phyloP scores from a whole-genome alignment of 2,888 invertebrate species.

The Dioctria rufipes region DNA sequence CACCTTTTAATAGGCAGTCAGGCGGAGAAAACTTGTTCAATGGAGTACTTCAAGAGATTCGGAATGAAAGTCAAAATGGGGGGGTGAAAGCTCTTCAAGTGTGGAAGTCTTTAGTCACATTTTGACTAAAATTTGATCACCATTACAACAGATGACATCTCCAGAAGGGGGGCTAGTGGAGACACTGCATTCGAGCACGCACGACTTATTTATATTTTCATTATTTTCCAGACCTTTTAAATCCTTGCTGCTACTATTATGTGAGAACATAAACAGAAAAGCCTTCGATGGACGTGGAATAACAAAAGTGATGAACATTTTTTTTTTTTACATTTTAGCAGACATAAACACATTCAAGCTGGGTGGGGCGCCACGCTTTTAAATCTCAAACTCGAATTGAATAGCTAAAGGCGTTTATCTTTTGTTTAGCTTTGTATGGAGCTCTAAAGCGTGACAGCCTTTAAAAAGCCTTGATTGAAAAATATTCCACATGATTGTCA shows the following conservation, averaged over 20 bases:
- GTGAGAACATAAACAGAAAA: not conserved
- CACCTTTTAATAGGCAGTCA: conserved; percentile 30
- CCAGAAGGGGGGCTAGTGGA: not conserved
- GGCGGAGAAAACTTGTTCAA: conserved; percentile 17
- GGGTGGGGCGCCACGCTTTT: not conserved
- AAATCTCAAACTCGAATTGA: not conserved
- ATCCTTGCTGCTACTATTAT: not conserved
- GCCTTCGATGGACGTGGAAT: conserved; percentile 11
- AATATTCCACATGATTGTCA: not conserved
- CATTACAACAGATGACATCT: not conserved
- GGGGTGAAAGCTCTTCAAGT: too few relatives aligned
- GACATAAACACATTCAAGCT: not conserved
- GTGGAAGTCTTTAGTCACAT: not conserved
- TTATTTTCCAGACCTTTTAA: conserved; percentile 30
- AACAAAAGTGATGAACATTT: not conserved
- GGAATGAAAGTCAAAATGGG: not conserved
- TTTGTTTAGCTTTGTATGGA: conserved; percentile 8
- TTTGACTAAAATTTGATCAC: conserved; percentile 33
- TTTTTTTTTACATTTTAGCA: not conserved
- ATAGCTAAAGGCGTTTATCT: conserved; percentile 28
- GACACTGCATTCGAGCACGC: not conserved
- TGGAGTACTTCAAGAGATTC: conserved; percentile 10
- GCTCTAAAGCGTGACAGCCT: not conserved
- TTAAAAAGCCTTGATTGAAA: conserved; percentile 16
- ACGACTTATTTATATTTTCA: conserved; percentile 44